Conservation (phyloP, 2,888 invertebrate genomes). For the Cactoblastis cactorum region DNA sequence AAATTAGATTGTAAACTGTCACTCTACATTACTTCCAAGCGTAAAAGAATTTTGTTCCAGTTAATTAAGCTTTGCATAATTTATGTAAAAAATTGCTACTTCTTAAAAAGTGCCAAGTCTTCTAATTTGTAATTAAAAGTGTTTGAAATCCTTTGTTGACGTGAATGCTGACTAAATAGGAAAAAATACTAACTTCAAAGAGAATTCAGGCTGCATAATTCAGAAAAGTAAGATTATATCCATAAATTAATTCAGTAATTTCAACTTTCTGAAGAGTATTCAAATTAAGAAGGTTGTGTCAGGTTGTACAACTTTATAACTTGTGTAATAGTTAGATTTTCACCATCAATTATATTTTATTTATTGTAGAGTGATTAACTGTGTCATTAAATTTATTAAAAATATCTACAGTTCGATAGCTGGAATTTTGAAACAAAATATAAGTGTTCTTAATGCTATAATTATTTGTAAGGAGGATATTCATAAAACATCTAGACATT, state of each 20-base stretch:
- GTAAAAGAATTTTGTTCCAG: conserved; percentile 51
- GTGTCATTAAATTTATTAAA: too few relatives aligned
- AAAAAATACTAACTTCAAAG: conserved; percentile 22
- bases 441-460: too few relatives aligned
- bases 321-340: too few relatives aligned
- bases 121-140: conserved; percentile 63
- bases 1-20: conserved; percentile 33
- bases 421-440: too few relatives aligned
- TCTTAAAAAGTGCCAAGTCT: conserved; percentile 51
- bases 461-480: too few relatives aligned
- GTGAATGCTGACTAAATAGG: conserved; percentile 38
- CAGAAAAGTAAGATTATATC: conserved; percentile 8
- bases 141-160: conserved; percentile 54
- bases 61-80: conserved; percentile 71
- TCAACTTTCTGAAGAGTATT: neutral
- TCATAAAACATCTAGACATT: too few relatives aligned
- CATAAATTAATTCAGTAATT: neutral
- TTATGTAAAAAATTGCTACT: conserved; percentile 53
- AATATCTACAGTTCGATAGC: too few relatives aligned
- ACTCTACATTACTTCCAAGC: conserved; percentile 44
- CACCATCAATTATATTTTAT: too few relatives aligned
- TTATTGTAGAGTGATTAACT: too few relatives aligned
- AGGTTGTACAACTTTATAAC: too few relatives aligned
- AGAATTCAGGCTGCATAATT: conserved; percentile 16
- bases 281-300: neutral